Base-by-base conservation (phyloP, 1,140 invertebrate genomes). In the Drosophila varians region DNA sequence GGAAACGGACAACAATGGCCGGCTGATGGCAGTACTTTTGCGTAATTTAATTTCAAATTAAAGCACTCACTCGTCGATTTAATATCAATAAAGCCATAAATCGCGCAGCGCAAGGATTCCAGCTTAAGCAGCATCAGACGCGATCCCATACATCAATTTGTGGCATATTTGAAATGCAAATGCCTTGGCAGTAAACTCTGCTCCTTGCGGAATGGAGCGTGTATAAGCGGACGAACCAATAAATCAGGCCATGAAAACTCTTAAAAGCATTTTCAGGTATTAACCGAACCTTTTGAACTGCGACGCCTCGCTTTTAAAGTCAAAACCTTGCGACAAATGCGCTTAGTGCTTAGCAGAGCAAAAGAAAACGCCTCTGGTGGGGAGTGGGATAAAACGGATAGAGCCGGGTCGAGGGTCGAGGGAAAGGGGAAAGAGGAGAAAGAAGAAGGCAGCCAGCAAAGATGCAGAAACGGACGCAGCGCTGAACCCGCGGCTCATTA, bases 261-360 rank as follows among this genome's bases (percentile, higher is more conserved):
- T 73, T 86, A 88, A 86, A 88, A 86, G 82, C 82, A 74, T 86
- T 86, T 77, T 82, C 55, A 66, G 82, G 82, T 86, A 87, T 78
- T 84, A 83, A 77, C 53, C 56, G 31, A 74, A 66, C 72, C 61
- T 72, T 79, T 86, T 79, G 64, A 51, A 65, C 64, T 56, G 76
- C 60, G 40, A 51, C 45, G 38, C 26, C 38, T 8, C 46, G 55
- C 54, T 70, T 66, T 83, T 86, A 77, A 77, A 58, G 62, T 60
- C 54, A 49, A 48, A 42, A 38, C 60, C 36, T 42, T 42, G 54
- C 73, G 77, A 82, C 82, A 87, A 86, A 86, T 79, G 72, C 76
- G 80, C 82, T 86, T 86, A 86, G 80, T 78, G 76, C 72, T 86
- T 80, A 80, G 82, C 76, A 45, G 72, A 86, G 72, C 82, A 70